These are phyloP conservation scores for Temnothorax longispinosus DNA, from an alignment of 1,140 invertebrate species.

Conservation along the genomic window DNA sequence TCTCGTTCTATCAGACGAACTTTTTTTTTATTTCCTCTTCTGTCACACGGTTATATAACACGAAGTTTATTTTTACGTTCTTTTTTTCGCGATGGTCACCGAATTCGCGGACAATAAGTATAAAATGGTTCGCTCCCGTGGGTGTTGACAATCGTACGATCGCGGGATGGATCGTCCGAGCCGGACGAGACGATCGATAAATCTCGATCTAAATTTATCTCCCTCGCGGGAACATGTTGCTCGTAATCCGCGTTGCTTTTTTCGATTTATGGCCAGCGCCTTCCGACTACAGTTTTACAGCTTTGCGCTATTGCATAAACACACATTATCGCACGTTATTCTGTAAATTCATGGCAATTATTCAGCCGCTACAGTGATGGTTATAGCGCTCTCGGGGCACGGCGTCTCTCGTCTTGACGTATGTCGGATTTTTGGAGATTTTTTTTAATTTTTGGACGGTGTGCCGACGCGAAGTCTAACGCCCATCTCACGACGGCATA, in stretches of 20 bases:
- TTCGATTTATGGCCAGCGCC: slow-evolving; percentile 26
- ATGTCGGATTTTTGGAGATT: neutral
- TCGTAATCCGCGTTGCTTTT: slow-evolving; percentile 52
- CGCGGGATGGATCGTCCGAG: slow-evolving; percentile 48
- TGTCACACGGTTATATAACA: slow-evolving; percentile 61
- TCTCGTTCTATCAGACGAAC: neutral
- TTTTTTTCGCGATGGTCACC: slow-evolving; percentile 32
- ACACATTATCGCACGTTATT: slow-evolving; percentile 25
- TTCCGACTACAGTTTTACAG: slow-evolving; percentile 30
- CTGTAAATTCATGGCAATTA: slow-evolving; percentile 42
- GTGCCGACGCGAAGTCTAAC: slow-evolving; percentile 3
- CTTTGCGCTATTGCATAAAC: slow-evolving; percentile 42
- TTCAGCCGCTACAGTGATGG: neutral
- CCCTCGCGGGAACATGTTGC: slow-evolving; percentile 54
- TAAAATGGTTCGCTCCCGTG: slow-evolving; percentile 68
- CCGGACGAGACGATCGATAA: slow-evolving; percentile 70
- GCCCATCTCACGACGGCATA: slow-evolving; percentile 70
- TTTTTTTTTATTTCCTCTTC: slow-evolving; percentile 58
- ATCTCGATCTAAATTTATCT: slow-evolving; percentile 81
- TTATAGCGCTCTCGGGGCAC: neutral
- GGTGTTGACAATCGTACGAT: slow-evolving; percentile 74
- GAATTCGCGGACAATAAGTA: slow-evolving; percentile 68
- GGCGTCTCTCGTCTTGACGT: neutral
- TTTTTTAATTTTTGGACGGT: slow-evolving; percentile 22
- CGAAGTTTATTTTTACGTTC: slow-evolving; percentile 62